Conservation (phyloP, 1,140 invertebrate species). For the Euura saliciscinereae region DNA sequence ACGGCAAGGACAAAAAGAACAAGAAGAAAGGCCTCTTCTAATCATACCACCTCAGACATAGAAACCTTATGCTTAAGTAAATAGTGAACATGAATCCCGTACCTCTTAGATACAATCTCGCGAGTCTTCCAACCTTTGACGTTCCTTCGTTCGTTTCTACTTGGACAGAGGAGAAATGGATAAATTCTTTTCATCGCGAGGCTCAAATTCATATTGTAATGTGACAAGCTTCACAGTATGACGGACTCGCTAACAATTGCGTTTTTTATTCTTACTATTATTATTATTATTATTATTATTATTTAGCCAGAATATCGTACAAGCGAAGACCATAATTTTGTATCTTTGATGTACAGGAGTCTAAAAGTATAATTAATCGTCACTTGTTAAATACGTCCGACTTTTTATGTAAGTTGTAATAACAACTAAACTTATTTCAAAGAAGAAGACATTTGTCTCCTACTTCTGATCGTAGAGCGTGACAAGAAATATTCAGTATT, state of each 20-base stretch:
- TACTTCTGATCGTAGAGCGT: too few species aligned
- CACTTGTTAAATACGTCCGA: not conserved
- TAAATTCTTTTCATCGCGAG: too few species aligned
- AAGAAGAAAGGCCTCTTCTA: slow-evolving; percentile 69
- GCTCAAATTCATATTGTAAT: too few species aligned
- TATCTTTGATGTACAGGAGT: not conserved
- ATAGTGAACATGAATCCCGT: not conserved
- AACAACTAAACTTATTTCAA: not conserved
- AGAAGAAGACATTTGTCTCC: not conserved
- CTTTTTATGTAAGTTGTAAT: not conserved
- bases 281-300: too few species aligned
- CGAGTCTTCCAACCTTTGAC: not conserved
- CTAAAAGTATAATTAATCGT: not conserved
- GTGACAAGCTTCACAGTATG: too few species aligned
- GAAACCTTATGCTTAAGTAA: slow-evolving; percentile 5
- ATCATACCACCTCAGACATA: slow-evolving; percentile 29
- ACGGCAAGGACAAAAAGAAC: slow-evolving; percentile 66
- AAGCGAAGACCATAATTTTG: not conserved
- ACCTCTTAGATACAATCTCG: not conserved
- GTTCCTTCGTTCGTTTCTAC: not conserved
- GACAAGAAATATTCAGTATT: not conserved
- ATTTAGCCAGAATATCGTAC: not conserved
- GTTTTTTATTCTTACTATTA: too few species aligned
- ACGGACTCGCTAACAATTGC: too few species aligned
- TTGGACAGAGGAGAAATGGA: not conserved